Evolutionary conservation across 2,888 invertebrate species (phyloP).

Genomic region (Drosophila formosana): DNA sequence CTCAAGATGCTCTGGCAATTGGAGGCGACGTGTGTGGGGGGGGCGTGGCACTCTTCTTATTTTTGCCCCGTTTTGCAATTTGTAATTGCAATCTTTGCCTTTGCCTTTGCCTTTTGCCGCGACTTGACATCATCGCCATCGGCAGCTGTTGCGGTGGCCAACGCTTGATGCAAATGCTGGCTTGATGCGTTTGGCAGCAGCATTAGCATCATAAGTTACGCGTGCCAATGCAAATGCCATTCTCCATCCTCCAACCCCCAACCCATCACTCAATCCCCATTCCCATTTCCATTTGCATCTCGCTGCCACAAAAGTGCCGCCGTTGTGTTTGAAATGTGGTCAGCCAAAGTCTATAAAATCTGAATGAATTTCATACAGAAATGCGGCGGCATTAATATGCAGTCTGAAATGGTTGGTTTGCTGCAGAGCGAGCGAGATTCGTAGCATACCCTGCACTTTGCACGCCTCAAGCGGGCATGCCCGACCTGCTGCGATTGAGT

Average conservation of each 20-base stretch:
- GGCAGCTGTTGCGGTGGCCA: conserved; percentile 25
- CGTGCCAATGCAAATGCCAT: conserved; percentile 55
- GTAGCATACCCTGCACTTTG: too few relatives aligned
- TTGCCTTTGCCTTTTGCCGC: conserved; percentile 9
- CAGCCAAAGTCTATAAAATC: conserved; percentile 38
- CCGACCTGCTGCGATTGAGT: too few relatives aligned
- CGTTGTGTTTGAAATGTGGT: conserved; percentile 10
- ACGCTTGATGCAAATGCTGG: conserved; percentile 29
- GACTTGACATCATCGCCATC: conserved; percentile 62
- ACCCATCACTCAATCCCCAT: conserved; percentile 1
- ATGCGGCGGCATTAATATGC: conserved; percentile 59
- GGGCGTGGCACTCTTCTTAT: conserved; percentile 1
- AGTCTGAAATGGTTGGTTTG: conserved; percentile 28
- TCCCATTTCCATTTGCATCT: not conserved
- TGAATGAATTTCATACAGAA: conserved; percentile 68
- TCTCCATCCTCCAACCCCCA: conserved; percentile 1
- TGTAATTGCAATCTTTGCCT: conserved; percentile 66
- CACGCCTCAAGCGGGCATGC: too few relatives aligned
- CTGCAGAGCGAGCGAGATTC: too few relatives aligned
- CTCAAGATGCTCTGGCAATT: conserved; percentile 15
- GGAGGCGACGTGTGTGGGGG: conserved; percentile 5
- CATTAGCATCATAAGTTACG: conserved; percentile 58
- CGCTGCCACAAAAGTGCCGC: conserved; percentile 60
- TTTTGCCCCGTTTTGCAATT: conserved; percentile 41
- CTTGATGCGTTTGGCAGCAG: conserved; percentile 35